Evolutionary conservation across 2,888 invertebrate species (phyloP).

Genomic region (Dioctria linearis): DNA sequence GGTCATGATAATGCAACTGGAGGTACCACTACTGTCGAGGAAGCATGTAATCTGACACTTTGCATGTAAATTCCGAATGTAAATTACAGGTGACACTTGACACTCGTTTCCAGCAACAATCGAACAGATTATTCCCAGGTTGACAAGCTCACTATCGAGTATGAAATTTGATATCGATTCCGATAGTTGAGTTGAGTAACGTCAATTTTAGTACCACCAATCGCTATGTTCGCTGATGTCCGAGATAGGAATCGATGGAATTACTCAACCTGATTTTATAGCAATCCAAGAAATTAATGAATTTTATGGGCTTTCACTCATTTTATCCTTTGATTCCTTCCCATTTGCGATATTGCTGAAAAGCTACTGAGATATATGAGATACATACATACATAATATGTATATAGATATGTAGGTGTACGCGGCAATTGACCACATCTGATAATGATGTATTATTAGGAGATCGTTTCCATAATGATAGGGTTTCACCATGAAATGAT

Average conservation of each 20-base stretch:
- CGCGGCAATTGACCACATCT: constrained; percentile 15
- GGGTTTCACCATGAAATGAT: constrained; percentile 55
- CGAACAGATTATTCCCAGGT: constrained; percentile 3
- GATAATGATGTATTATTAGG: constrained; percentile 56
- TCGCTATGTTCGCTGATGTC: not conserved
- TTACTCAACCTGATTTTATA: too few species aligned
- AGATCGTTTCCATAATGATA: constrained; percentile 55
- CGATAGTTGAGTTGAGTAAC: not conserved
- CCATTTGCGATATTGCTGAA: too few species aligned
- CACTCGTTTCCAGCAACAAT: constrained; percentile 40
- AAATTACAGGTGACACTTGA: constrained; percentile 57
- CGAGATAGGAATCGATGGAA: not conserved
- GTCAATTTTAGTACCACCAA: not conserved
- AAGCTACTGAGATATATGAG: too few species aligned
- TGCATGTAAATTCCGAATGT: constrained; percentile 55
- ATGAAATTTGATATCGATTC: constrained; percentile 37
- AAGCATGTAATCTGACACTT: constrained; percentile 55
- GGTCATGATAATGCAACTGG: constrained; percentile 1
- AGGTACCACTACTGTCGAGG: constrained; percentile 23
- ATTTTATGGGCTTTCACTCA: too few species aligned
- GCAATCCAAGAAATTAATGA: too few species aligned
- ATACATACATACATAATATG: too few species aligned
- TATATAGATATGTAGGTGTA: not conserved
- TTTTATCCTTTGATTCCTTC: too few species aligned
- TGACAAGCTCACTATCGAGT: constrained; percentile 1